Evolutionary conservation across 2,888 invertebrate species (phyloP).

Genomic region (Bimastos eiseni): DNA sequence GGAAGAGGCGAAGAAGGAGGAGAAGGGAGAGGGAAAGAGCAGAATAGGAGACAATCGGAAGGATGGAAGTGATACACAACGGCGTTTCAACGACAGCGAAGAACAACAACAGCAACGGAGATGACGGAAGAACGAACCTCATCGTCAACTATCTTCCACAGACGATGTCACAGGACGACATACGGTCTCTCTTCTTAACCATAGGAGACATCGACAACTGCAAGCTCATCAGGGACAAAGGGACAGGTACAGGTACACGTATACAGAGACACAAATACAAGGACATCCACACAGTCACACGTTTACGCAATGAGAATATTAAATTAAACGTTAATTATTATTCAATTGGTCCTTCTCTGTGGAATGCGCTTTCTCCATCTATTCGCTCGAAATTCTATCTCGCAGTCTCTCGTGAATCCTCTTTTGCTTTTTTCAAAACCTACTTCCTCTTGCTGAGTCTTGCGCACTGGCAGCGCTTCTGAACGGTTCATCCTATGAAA

Average conservation of each 20-base stretch:
- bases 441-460: too few relatives aligned
- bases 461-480: too few relatives aligned
- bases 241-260: constrained; percentile 70
- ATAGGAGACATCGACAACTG: constrained; percentile 99
- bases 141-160: constrained; percentile 65
- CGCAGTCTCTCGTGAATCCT: too few relatives aligned
- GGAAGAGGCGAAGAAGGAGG: not conserved
- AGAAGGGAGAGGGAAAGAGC: not conserved
- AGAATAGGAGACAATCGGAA: not conserved
- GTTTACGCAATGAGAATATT: too few relatives aligned
- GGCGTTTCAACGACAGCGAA: not conserved
- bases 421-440: too few relatives aligned
- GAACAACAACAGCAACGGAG: constrained; percentile 21
- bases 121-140: constrained; percentile 31
- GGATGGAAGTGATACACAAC: not conserved
- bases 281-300: too few relatives aligned
- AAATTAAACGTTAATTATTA: too few relatives aligned
- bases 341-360: too few relatives aligned
- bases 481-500: too few relatives aligned
- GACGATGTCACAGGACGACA: constrained; percentile 99
- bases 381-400: too few relatives aligned
- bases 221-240: constrained; percentile 96
- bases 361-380: too few relatives aligned
- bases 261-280: too few relatives aligned
- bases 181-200: constrained; percentile 92